Evolutionary conservation across 2,113 vertebrate genomes (phyloP), one percentile per base, ranked within the genome.

Genomic region (Poecilia latipinna): DNA sequence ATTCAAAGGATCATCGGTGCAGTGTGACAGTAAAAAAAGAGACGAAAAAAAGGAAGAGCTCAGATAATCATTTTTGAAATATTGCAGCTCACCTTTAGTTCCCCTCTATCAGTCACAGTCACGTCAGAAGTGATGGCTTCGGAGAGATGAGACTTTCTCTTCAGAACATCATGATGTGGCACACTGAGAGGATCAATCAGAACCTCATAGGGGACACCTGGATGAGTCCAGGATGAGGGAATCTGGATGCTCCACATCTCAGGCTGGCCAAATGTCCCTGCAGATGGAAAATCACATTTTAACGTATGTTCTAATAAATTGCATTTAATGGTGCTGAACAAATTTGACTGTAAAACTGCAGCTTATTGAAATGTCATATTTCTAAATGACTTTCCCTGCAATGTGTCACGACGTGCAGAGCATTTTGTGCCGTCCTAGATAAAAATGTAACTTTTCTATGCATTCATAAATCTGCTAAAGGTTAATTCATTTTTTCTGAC

Each of bases 191-290:
- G 90, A 75, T 95, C 91, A 60, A 82, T 89, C 51, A 91, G 79
- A 76, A 94, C 77, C 74, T 95, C 93, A 32, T 74, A 89, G 33
- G 94, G 94, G 70, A 93, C 90, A 33, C 82, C 70, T 0, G 94
- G 91, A 67, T 95, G 93, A 74, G 91, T 93, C 95, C 94, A 95
- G 61, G 94, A 96, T 15, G 92, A 89, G 48, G 77, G 71, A 54
- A 86, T 90, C 51, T 93, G 92, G 84, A 95, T 42, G 35, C 89
- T 89, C 94, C 94, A 96, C 48, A 74, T 79, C 15, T 90, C 91
- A 13, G 72, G 65, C 83, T 96, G 94, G 15, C 93, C 93, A 90
- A 95, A 95, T 4, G 94, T 95, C 48, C 94, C 94, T 95, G 64
- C 62, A 44, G 65, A 77, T n/a, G 65, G 63, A 74, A 42, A 68